Evolutionary conservation across 2,888 invertebrate species (phyloP).

Genomic region (Acanthopleura granulata): DNA sequence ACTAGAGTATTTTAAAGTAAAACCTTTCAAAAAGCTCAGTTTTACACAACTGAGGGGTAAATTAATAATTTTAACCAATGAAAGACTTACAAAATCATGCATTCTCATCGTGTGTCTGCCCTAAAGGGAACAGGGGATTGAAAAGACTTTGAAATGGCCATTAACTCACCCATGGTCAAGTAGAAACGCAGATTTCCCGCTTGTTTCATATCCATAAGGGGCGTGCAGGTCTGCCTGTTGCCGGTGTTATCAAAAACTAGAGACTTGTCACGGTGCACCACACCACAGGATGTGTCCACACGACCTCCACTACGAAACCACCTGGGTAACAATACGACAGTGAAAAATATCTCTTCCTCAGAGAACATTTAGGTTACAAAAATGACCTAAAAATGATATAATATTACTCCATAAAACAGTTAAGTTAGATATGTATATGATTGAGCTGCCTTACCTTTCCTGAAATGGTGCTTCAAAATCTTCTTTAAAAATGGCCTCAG

Average conservation of each 20-base stretch:
- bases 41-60: no score
- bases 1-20: no score
- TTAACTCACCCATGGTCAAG: constrained; percentile 58
- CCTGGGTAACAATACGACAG: constrained; percentile 31
- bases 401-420: no score
- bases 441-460: constrained; percentile 37
- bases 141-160: neutral
- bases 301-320: constrained; percentile 60
- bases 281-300: constrained; percentile 58
- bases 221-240: constrained; percentile 62
- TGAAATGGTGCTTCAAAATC: constrained; percentile 48
- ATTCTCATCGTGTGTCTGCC: no score
- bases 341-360: no score
- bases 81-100: no score
- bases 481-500: constrained; percentile 45
- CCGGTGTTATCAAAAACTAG: constrained; percentile 53
- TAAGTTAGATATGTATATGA: neutral
- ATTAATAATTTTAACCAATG: no score
- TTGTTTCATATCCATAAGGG: constrained; percentile 50
- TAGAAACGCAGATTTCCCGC: constrained; percentile 62
- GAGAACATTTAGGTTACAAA: no score
- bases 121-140: neutral
- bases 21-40: no score
- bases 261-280: constrained; percentile 49
- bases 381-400: no score